Base-by-base conservation (phyloP, 2,888 invertebrate species). In the Chironomus tentans region DNA sequence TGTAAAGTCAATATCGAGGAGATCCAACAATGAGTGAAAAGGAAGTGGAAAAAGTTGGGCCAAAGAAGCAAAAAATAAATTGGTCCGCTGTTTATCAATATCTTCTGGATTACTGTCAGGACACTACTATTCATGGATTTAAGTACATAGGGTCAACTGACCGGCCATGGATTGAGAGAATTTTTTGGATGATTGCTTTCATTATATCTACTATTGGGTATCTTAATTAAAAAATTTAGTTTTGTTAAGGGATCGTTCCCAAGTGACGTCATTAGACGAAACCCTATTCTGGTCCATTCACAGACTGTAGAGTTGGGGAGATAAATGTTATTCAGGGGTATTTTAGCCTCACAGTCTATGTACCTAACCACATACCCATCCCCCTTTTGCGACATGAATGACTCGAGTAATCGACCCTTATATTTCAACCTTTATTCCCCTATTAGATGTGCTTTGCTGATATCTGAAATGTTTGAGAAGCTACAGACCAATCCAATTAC, bases 1-100 rank as follows among this genome's bases (percentile, higher is more conserved):
- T 5, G 6, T 1, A 28, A 6, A 28, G 5, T 2, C 28, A 28
- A 6, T 1, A 4, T 5, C 3, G 1, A 1, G 1, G 5, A 5
- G 38, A 10, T 88, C 15, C 56, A 56, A 56, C n/a, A 56, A 65
- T 65, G 65, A 21, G 12, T 22, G 22, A 10, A 24, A 65, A 24
- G 21, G 24, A 7, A 10, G 10, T 24, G 10, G 22, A 13, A 24
- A 65, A 65, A 65, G 13, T 24, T 2, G 56, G 13, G 1, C 22
- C 50, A 24, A 71, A 71, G n/a, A 71, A 71, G 28, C 56, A 12
- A 3, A 7, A 13, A 7, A 24, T 71, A 24, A 71, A 50, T n/a
- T 71, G 71, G 71, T 5, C 71, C 0, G 71, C 71, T 4, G 71
- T 71, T 2, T 71, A 71, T 71, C 50, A 71, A 50, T 71, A 71